These are phyloP conservation scores for Drosophila pseudotakahashii DNA, from an alignment of 2,888 invertebrate species.

Conservation along the genomic window DNA sequence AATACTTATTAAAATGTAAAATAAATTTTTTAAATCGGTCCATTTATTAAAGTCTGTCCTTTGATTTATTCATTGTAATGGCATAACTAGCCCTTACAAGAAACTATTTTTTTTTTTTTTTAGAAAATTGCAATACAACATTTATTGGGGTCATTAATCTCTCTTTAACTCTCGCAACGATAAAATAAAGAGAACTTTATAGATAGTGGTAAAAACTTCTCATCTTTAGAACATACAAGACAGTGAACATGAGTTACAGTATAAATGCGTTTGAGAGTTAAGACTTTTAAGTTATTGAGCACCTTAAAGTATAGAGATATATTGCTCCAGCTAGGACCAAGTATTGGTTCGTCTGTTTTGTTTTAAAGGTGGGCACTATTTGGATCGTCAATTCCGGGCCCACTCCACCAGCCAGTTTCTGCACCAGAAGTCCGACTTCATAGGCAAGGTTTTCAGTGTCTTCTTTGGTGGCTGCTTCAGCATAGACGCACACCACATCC, in stretches of 20 bases:
- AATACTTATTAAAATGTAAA: too few relatives aligned
- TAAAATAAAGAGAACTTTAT: constrained; percentile 16
- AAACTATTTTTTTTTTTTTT: neutral
- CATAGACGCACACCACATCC: constrained; percentile 97
- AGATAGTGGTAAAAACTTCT: constrained; percentile 26
- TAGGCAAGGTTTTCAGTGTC: constrained; percentile 89
- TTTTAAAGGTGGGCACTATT: constrained; percentile 81
- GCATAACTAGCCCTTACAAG: too few relatives aligned
- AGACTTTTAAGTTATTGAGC: constrained; percentile 32
- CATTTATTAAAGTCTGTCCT: too few relatives aligned
- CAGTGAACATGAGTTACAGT: constrained; percentile 37
- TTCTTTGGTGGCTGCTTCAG: constrained; percentile 92
- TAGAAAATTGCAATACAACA: constrained; percentile 8
- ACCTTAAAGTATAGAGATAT: constrained; percentile 36
- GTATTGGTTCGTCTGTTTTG: constrained; percentile 9
- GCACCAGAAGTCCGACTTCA: constrained; percentile 91
- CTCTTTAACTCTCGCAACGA: neutral
- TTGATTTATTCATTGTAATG: too few relatives aligned
- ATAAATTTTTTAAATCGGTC: too few relatives aligned
- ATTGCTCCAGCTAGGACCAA: constrained; percentile 22
- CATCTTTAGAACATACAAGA: constrained; percentile 40
- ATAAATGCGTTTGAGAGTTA: constrained; percentile 38
- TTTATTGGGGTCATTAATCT: constrained; percentile 5
- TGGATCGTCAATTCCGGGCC: constrained; percentile 87
- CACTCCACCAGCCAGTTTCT: constrained; percentile 91